phyloP scores from a whole-genome alignment of 1,140 invertebrate genomes.

The Lamellibrachia luymesi region DNA sequence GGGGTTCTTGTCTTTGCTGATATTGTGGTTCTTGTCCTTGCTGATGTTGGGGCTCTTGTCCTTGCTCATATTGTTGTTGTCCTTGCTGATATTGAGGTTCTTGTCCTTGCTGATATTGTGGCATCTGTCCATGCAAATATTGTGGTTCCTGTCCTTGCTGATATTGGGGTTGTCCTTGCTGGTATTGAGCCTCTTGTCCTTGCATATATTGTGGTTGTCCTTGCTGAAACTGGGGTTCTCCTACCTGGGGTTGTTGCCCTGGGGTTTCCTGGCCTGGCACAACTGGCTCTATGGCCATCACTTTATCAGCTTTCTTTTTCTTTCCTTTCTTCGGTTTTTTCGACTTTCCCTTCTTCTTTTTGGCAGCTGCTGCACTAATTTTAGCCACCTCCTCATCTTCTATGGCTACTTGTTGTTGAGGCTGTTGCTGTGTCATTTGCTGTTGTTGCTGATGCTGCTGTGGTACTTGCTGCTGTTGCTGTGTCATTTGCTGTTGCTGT shows the following conservation, averaged over 20 bases:
- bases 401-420: background rate
- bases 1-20: background rate
- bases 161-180: background rate
- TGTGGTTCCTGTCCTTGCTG: background rate
- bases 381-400: background rate
- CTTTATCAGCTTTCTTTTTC: conserved; percentile 15
- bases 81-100: background rate
- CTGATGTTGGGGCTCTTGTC: background rate
- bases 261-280: background rate
- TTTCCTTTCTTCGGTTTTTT: conserved; percentile 8
- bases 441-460: background rate
- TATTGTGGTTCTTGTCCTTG: background rate
- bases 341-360: conserved; percentile 9
- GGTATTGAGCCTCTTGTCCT: background rate
- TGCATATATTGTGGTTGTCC: background rate
- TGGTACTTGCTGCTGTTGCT: background rate
- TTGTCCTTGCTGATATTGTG: background rate
- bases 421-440: background rate
- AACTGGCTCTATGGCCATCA: background rate
- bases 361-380: background rate
- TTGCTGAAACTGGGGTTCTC: too few relatives aligned
- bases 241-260: background rate
- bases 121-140: too few relatives aligned
- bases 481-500: background rate
- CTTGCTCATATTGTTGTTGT: background rate